Evolutionary conservation across 2,797 vertebrate species (phyloP).

Genomic region (Erithacus rubecula): DNA sequence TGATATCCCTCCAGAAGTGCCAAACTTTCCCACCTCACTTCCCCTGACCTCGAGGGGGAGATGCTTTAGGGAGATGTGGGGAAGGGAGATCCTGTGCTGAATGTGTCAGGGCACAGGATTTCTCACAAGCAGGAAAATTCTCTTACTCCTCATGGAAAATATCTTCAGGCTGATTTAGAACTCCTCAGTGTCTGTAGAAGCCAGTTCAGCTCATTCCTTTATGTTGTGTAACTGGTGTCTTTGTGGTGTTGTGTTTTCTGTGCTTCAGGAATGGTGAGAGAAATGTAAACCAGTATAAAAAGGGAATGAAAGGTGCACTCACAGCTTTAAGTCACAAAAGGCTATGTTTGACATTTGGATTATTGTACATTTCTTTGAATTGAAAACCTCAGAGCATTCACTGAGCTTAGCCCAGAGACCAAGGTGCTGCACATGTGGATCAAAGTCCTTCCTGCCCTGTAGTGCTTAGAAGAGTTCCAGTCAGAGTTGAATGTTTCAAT

Average conservation of each 20-base stretch:
- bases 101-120: neutral
- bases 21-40: neutral
- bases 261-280: neutral
- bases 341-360: neutral
- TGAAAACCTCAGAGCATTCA: neutral
- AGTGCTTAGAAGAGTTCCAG: neutral
- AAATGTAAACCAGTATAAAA: neutral
- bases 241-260: neutral
- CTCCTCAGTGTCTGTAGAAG: neutral
- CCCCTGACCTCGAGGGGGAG: neutral
- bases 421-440: neutral
- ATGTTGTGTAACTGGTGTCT: neutral
- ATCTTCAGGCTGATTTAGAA: neutral
- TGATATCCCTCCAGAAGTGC: neutral
- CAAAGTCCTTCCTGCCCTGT: neutral
- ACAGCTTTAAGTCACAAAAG: neutral
- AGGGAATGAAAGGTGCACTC: neutral
- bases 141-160: neutral
- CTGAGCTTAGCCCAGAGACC: neutral
- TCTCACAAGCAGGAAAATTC: neutral
- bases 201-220: neutral
- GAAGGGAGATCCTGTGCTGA: neutral
- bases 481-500: neutral
- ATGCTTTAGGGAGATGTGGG: neutral
- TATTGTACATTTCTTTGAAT: neutral